phyloP scores from a whole-genome alignment of 1,140 invertebrate species.

The Drosophila pectinifera region DNA sequence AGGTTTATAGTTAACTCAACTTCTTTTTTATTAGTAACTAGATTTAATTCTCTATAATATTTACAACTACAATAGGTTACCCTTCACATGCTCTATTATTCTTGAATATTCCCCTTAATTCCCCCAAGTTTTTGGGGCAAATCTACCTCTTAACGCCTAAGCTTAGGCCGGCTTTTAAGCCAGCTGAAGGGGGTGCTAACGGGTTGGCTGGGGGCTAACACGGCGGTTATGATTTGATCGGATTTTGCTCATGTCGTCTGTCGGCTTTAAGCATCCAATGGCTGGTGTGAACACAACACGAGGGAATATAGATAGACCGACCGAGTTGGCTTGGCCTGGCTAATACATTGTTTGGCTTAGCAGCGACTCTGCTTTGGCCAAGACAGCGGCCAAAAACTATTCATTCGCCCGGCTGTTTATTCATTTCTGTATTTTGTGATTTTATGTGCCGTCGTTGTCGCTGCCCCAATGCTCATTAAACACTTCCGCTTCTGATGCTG shows the following conservation, averaged over 20 bases:
- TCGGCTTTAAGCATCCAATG: constrained; percentile 72
- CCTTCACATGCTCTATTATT: too few species aligned
- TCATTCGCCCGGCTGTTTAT: constrained; percentile 7
- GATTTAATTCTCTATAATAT: too few species aligned
- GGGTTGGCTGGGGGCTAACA: not conserved
- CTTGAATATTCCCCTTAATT: not conserved
- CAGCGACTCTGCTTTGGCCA: constrained; percentile 23
- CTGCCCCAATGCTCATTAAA: constrained; percentile 71
- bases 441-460: constrained; percentile 44
- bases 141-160: constrained; percentile 18
- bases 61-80: too few species aligned
- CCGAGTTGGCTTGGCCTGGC: constrained; percentile 48
- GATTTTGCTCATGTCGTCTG: constrained; percentile 74
- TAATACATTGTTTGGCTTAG: constrained; percentile 71
- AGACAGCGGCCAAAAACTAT: not conserved
- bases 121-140: not conserved
- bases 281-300: constrained; percentile 20
- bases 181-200: not conserved
- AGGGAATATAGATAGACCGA: constrained; percentile 27
- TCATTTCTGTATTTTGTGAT: constrained; percentile 25
- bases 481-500: constrained; percentile 63
- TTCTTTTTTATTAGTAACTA: too few species aligned
- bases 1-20: too few species aligned
- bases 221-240: constrained; percentile 50
- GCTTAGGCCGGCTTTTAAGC: constrained; percentile 23